phyloP scores from a whole-genome alignment of 2,797 vertebrate genomes.

The Enteromius viviparus region DNA sequence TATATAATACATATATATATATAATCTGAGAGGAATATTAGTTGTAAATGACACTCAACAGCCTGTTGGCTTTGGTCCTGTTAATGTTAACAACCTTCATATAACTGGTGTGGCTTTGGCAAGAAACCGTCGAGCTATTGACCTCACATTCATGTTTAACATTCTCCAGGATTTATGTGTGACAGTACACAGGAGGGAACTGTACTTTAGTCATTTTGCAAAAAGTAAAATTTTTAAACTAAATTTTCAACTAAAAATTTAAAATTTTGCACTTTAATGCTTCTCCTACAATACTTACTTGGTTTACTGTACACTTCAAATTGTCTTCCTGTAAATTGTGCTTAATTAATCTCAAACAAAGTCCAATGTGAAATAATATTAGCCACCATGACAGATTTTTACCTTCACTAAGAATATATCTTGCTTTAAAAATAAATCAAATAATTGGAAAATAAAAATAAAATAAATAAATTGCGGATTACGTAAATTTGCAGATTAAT shows the following conservation, averaged over 20 bases:
- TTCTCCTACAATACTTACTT: background rate
- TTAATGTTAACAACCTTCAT: conserved; percentile 5
- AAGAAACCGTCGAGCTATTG: background rate
- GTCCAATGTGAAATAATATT: background rate
- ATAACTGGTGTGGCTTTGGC: background rate
- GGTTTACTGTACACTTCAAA: background rate
- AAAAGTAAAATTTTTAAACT: background rate
- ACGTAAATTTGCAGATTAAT: background rate
- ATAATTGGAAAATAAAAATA: background rate
- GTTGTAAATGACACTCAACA: background rate
- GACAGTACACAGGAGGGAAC: background rate
- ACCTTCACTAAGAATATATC: background rate
- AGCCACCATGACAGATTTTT: background rate
- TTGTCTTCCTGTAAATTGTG: background rate
- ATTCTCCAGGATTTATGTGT: background rate
- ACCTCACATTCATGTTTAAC: conserved; percentile 13
- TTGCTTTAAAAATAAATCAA: background rate
- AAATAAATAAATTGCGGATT: background rate
- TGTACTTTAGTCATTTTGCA: background rate
- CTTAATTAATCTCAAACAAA: background rate
- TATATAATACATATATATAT: too few relatives aligned
- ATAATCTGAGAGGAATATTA: conserved; percentile 16
- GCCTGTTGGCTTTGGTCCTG: background rate
- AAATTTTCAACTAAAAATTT: background rate
- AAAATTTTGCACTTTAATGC: background rate